Evolutionary conservation across 1,140 invertebrate species (phyloP).

Genomic region (Leptopilina clavipes): DNA sequence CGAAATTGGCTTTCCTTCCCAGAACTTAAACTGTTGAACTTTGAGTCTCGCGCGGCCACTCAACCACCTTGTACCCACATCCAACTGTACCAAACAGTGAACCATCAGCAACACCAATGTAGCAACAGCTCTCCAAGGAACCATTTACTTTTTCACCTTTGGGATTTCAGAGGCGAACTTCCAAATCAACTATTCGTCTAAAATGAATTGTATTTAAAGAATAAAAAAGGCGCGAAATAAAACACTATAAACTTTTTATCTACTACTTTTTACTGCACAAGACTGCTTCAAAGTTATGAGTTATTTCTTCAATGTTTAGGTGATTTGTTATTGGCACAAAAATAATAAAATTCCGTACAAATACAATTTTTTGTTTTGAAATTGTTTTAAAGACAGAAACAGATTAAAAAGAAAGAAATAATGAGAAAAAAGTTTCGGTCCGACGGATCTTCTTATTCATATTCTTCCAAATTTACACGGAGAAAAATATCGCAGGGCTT

Average conservation of each 20-base stretch:
- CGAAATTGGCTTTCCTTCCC: constrained; percentile 21
- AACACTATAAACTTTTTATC: constrained; percentile 3
- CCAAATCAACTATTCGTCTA: constrained; percentile 11
- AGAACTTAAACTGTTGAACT: constrained; percentile 33
- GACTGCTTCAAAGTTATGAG: background rate
- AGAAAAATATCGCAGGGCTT: too few relatives aligned
- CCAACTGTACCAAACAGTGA: constrained; percentile 8
- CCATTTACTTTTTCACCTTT: constrained; percentile 26
- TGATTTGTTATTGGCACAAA: too few relatives aligned
- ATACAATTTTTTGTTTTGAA: too few relatives aligned
- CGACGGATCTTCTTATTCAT: too few relatives aligned
- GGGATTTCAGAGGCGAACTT: constrained; percentile 16
- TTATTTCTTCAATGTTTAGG: background rate
- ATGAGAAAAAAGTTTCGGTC: too few relatives aligned
- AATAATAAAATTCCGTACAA: too few relatives aligned
- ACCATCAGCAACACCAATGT: constrained; percentile 22
- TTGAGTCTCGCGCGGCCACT: constrained; percentile 18
- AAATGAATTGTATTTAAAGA: background rate
- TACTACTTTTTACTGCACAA: background rate
- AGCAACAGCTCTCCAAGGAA: constrained; percentile 26
- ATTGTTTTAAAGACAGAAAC: too few relatives aligned
- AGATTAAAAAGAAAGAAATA: too few relatives aligned
- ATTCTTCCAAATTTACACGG: too few relatives aligned
- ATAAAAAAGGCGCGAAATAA: background rate
- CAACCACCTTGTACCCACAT: constrained; percentile 26